phyloP scores from a whole-genome alignment of 2,113 vertebrate genomes.

The Corydoras maculifer region DNA sequence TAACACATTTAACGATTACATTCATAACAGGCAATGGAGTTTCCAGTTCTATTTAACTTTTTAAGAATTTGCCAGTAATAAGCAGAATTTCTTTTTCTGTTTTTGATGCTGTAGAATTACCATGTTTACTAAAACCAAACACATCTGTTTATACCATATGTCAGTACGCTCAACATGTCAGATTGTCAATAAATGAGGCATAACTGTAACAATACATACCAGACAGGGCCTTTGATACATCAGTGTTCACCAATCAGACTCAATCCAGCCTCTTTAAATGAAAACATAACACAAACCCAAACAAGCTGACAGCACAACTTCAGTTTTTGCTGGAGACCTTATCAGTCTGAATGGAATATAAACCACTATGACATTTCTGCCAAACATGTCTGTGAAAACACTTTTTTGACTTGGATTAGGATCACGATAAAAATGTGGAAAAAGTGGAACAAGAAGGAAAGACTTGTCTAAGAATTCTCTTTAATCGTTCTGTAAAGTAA shows the following conservation, averaged over 20 bases:
- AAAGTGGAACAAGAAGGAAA: slow-evolving; percentile 2
- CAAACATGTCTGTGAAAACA: slow-evolving; percentile 10
- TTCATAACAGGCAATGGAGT: too few species aligned
- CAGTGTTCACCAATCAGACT: not conserved
- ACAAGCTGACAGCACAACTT: slow-evolving; percentile 1
- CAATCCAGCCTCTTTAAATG: slow-evolving; percentile 9
- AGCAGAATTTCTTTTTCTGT: too few species aligned
- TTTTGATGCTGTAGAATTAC: too few species aligned
- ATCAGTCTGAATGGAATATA: not conserved
- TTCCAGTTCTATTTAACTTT: too few species aligned
- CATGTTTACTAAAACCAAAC: too few species aligned
- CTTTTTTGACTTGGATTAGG: slow-evolving; percentile 5
- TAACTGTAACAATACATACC: slow-evolving; percentile 3
- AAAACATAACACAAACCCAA: not conserved
- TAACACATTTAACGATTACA: too few species aligned
- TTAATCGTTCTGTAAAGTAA: slow-evolving; percentile 1
- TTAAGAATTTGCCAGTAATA: too few species aligned
- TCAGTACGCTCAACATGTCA: too few species aligned
- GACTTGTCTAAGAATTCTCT: not conserved
- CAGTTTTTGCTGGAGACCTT: not conserved
- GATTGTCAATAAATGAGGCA: not conserved
- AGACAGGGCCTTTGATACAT: not conserved
- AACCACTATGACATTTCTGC: slow-evolving; percentile 3
- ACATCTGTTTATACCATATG: too few species aligned
- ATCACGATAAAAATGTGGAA: not conserved